Percentiles rank a stretch among this genome's conserved stretches.
phyloP scores from a whole-genome alignment of 2,888 invertebrate species.

The Chrysolina haemoptera region DNA sequence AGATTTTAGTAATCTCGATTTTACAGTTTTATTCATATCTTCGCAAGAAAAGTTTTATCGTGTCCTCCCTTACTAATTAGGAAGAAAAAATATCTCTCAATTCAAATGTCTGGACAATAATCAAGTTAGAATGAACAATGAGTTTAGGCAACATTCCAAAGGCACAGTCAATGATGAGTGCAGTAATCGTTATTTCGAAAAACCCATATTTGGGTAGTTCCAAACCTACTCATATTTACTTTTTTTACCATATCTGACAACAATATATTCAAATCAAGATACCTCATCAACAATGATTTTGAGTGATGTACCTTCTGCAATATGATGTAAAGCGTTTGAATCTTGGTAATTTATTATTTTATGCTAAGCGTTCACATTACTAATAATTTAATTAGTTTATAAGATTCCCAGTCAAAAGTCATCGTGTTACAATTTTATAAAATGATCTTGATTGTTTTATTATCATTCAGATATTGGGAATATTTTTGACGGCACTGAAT shows the following conservation, averaged over 20 bases:
- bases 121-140: conserved; percentile 33
- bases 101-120: conserved; percentile 54
- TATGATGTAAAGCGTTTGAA: conserved; percentile 37
- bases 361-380: conserved; percentile 22
- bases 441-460: background rate
- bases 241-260: background rate
- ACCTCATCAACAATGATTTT: background rate
- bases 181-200: conserved; percentile 29
- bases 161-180: conserved; percentile 45
- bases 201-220: background rate
- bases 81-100: background rate
- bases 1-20: conserved; percentile 39
- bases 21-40: conserved; percentile 56
- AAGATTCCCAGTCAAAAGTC: background rate
- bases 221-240: background rate
- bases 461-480: too few species aligned
- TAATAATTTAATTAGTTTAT: conserved; percentile 21
- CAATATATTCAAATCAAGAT: background rate
- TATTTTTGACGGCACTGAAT: too few species aligned
- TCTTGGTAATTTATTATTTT: conserved; percentile 43
- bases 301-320: background rate
- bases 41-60: conserved; percentile 12
- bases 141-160: conserved; percentile 55
- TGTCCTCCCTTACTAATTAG: background rate
- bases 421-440: conserved; percentile 19